These are phyloP conservation scores for Herminia tarsipennalis DNA, from an alignment of 2,888 invertebrate genomes.

Conservation along the genomic window DNA sequence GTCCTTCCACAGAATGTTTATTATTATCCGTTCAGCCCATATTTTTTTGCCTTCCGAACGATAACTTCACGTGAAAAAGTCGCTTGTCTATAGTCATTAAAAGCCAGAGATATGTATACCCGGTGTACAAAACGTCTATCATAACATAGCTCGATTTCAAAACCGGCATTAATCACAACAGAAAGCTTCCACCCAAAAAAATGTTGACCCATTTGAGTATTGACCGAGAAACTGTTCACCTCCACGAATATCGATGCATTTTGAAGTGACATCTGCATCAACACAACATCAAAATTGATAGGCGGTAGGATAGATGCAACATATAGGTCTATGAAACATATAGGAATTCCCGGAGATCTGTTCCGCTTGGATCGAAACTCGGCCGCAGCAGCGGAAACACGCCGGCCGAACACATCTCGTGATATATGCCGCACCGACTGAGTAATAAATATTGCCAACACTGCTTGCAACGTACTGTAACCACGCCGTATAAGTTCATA, in stretches of 20 bases:
- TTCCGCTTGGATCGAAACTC: slow-evolving; percentile 65
- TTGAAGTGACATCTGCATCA: slow-evolving; percentile 14
- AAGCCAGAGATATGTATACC: too few relatives aligned
- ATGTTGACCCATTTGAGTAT: slow-evolving; percentile 35
- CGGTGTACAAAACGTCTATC: too few relatives aligned
- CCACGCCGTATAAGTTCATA: slow-evolving; percentile 16
- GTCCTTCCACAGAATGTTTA: too few relatives aligned
- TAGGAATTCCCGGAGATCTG: slow-evolving; percentile 65
- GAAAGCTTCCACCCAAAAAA: slow-evolving; percentile 17
- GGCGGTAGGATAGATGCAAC: slow-evolving; percentile 19
- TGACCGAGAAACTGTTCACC: slow-evolving; percentile 22
- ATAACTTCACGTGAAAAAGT: too few relatives aligned
- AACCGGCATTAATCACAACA: slow-evolving; percentile 10
- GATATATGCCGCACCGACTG: slow-evolving; percentile 24
- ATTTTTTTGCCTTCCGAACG: too few relatives aligned
- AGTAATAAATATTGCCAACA: slow-evolving; percentile 39
- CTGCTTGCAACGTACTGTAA: slow-evolving; percentile 17
- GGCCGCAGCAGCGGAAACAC: slow-evolving; percentile 62
- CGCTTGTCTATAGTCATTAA: too few relatives aligned
- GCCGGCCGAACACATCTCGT: slow-evolving; percentile 49
- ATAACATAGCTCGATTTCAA: too few relatives aligned
- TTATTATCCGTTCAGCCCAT: too few relatives aligned
- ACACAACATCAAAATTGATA: slow-evolving; percentile 35
- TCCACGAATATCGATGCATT: slow-evolving; percentile 31
- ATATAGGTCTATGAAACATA: slow-evolving; percentile 49